Evolutionary conservation across 2,797 vertebrate genomes (phyloP), one percentile per base, ranked within the genome.

Genomic region (Darevskia mixta): DNA sequence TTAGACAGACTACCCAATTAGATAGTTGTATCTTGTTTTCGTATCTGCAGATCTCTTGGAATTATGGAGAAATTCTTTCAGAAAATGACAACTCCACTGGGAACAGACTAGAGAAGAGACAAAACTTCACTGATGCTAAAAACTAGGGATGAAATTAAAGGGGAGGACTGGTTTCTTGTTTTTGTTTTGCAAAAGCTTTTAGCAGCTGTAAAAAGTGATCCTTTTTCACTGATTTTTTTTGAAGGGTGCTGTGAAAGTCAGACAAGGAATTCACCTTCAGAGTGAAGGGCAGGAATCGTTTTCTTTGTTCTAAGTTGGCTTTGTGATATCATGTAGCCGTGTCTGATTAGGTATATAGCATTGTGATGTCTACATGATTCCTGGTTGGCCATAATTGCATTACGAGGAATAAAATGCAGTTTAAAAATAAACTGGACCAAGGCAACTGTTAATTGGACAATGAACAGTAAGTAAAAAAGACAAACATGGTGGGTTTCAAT

Each of bases 41-140:
- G 41, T 90, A 85, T 11, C 67, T 29, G 18, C 90, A 92, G 87
- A 92, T 81, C 85, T 92, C 91, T 89, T 20, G 82, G 79, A 73
- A 88, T 32, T 69, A 86, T 4, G 69, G 45, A 49, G 81, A 55
- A 90, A 80, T 29, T 61, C 27, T 87, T 91, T 87, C 90, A 90
- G 83, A 90, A 82, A 95, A 89, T 49, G 78, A 43, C 23, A 76
- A 82, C 71, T 49, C 20, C 73, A 71, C 11, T 1, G 25, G 77
- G 79, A 32, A 72, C 86, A 72, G 77, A 76, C 89, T 76, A 80
- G 83, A 49, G 82, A 82, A 32, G 67, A 0, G 0, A 38, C 64
- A 87, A 64, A 3, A 7, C n/a, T 72, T 76, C 41, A 27, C n/a
- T 72, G 83, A 88, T 91, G 78, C 88, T 89, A 66, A 90, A 90